phyloP scores from a whole-genome alignment of 2,113 vertebrate species.

The Perca schrenkii region DNA sequence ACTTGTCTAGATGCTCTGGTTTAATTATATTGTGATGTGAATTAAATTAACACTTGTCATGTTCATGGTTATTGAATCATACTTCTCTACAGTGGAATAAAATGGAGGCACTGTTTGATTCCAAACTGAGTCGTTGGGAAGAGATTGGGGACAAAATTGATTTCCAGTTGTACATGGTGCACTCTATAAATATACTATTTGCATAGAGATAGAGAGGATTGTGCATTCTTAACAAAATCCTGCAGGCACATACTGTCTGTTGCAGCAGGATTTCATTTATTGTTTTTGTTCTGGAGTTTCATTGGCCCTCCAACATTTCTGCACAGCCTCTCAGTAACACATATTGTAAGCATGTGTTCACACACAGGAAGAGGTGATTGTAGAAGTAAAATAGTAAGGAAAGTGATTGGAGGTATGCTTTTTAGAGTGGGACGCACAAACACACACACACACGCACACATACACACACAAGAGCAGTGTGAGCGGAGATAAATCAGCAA shows the following conservation, averaged over 20 bases:
- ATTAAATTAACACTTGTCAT: not conserved
- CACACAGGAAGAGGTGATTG: slow-evolving; percentile 1
- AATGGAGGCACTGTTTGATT: not conserved
- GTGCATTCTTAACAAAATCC: not conserved
- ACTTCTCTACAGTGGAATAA: not conserved
- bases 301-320: not conserved
- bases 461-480: not conserved
- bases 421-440: not conserved
- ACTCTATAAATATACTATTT: not conserved
- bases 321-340: not conserved
- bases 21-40: not conserved
- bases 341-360: slow-evolving; percentile 22
- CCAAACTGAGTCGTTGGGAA: not conserved
- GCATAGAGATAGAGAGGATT: not conserved
- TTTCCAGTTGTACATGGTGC: not conserved
- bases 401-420: slow-evolving; percentile 1
- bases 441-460: no score
- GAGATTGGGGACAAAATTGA: not conserved
- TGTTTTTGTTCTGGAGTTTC: not conserved
- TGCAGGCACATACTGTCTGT: not conserved
- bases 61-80: not conserved
- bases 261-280: not conserved
- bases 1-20: not conserved
- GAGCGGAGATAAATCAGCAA: slow-evolving; percentile 15
- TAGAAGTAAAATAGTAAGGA: not conserved